Percentiles rank a stretch among this genome's conserved stretches.
Evolutionary conservation across 1,140 invertebrate species (phyloP).

Genomic region (Periplaneta americana): DNA sequence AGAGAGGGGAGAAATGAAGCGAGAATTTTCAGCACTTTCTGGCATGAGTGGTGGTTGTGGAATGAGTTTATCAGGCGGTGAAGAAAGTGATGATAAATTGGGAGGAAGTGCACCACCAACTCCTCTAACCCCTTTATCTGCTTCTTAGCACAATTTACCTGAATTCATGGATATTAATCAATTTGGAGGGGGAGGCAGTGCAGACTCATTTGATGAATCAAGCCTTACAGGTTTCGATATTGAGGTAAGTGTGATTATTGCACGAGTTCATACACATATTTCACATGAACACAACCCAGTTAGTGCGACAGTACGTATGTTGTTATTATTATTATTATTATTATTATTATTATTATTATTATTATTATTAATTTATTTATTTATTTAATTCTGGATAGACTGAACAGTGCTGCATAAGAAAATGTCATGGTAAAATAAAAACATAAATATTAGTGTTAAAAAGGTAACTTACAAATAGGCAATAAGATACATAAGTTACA

Average conservation of each 20-base stretch:
- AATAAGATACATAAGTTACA: no score
- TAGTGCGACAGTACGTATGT: no score
- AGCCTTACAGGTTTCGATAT: slow-evolving; percentile 28
- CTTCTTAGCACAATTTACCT: slow-evolving; percentile 30
- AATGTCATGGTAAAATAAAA: no score
- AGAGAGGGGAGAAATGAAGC: slow-evolving; percentile 82
- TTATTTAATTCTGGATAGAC: no score
- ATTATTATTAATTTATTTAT: no score
- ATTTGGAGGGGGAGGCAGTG: slow-evolving; percentile 29
- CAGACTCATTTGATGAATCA: slow-evolving; percentile 26
- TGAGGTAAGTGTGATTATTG: slow-evolving; percentile 30
- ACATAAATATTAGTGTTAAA: no score
- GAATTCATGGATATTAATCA: slow-evolving; percentile 31
- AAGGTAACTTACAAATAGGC: no score
- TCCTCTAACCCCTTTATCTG: slow-evolving; percentile 20
- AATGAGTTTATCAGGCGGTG: slow-evolving; percentile 43
- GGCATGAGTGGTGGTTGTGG: slow-evolving; percentile 40
- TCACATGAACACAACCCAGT: no score
- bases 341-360: no score
- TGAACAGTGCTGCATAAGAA: no score
- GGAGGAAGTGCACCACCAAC: slow-evolving; percentile 38
- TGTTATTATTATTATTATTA: no score
- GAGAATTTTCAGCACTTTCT: slow-evolving; percentile 34
- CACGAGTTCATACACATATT: no score
- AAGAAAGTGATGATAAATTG: slow-evolving; percentile 39